These are phyloP conservation scores for Morone chrysops DNA, from an alignment of 2,113 vertebrate genomes.

Conservation along the genomic window DNA sequence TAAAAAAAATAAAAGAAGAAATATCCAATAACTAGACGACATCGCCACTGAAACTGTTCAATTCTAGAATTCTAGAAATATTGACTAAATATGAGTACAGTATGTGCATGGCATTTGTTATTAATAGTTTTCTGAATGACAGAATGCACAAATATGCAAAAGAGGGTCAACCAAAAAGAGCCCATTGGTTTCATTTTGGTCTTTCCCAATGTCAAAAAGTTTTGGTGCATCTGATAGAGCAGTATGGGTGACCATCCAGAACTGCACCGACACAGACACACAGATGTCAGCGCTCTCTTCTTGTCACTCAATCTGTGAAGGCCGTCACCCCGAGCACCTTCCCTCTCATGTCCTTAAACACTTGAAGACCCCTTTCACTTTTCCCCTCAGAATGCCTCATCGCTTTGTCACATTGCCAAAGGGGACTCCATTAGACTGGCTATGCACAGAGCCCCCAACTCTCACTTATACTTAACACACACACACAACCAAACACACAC, in stretches of 20 bases:
- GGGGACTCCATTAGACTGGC: constrained; percentile 95
- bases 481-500: constrained; percentile 78
- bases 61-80: neutral
- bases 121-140: neutral
- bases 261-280: constrained; percentile 28
- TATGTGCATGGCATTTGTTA: neutral
- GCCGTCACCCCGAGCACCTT: constrained; percentile 87
- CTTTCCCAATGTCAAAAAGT: constrained; percentile 7
- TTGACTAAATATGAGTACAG: too few species aligned
- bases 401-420: constrained; percentile 94
- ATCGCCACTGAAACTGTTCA: neutral
- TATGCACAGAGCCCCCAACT: constrained; percentile 88
- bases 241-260: constrained; percentile 80
- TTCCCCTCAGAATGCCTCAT: constrained; percentile 91
- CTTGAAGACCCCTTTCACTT: constrained; percentile 92
- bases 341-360: constrained; percentile 94
- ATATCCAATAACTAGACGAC: neutral
- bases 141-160: neutral
- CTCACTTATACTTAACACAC: constrained; percentile 76
- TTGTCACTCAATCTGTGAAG: constrained; percentile 84
- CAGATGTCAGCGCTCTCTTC: constrained; percentile 63
- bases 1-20: neutral
- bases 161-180: neutral
- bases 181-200: neutral
- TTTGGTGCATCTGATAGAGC: constrained; percentile 1